Base-by-base conservation (phyloP, 2,113 vertebrate species). In the Redunca redunca region DNA sequence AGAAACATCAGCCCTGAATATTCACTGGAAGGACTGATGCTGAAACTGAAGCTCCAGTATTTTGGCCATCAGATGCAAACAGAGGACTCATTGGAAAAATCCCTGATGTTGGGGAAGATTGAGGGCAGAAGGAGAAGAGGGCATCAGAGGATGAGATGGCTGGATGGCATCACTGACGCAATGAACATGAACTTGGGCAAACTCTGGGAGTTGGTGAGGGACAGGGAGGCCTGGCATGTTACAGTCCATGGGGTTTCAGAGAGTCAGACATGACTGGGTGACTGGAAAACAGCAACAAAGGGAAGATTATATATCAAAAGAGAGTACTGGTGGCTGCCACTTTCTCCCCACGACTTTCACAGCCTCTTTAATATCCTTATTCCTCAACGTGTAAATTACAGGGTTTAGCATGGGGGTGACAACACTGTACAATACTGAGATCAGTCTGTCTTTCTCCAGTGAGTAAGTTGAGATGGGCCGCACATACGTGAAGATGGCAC, bases 401-500 rank as follows among this genome's bases (percentile, higher is more conserved):
- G 90, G 95, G 53, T 96, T 98, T 28, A 98, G 46, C 87, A 96
- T 97, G 14, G 96, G 92, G 4, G 90, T 95, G 28, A 96, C n/a
- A 43, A 91, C 53, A 62, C 77, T 96, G 21, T 97, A 96, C 46
- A 97, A 52, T 17, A 98, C 83, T 9, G 96, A 91, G 36, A 94
- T 93, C 43, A 95, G 40, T 21, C 92, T 78, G 28, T 98, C 93
- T 83, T 95, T 97, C 28, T 93, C 83, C 40, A 96, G 4, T 0
- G 93, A 58, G 57, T 95, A 96, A 3, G 71, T 30, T 40, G 95
- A 97, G 9, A 88, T 71, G 30, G 96, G 97, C 10, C 87, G 4
- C 12, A 97, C 36, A 0, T 97, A 97, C 1, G 90, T 97, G 48
- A 97, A 97, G 28, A 94, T 95, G 46, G 86, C n/a, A 1, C 92